Conservation (phyloP, 1,140 invertebrate genomes). For the Aphaenogaster ashmeadi region DNA sequence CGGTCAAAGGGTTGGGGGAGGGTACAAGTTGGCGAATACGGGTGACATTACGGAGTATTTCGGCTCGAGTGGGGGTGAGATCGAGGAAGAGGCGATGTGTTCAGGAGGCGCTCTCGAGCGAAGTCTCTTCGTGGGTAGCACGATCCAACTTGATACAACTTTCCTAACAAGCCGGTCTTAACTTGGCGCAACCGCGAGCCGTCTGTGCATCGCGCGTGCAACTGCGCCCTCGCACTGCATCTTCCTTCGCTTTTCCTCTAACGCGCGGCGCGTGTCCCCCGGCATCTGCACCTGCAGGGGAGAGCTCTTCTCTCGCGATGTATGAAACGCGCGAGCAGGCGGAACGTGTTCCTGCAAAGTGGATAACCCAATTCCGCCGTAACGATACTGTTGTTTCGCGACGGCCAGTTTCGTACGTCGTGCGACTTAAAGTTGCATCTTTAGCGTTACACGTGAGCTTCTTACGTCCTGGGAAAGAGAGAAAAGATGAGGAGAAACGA, state of each 20-base stretch:
- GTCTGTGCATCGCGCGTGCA: slow-evolving; percentile 70
- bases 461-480: neutral
- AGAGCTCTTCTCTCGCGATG: slow-evolving; percentile 37
- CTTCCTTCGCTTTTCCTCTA: neutral
- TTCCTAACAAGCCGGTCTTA: slow-evolving; percentile 78
- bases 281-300: slow-evolving; percentile 8
- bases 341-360: slow-evolving; percentile 76
- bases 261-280: slow-evolving; percentile 14
- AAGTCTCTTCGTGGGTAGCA: slow-evolving; percentile 57
- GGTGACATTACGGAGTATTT: slow-evolving; percentile 49
- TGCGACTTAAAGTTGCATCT: neutral
- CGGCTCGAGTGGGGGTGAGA: neutral
- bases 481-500: neutral
- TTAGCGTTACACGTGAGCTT: neutral
- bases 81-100: neutral
- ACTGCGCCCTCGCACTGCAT: slow-evolving; percentile 39
- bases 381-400: slow-evolving; percentile 65
- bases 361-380: slow-evolving; percentile 79
- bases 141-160: slow-evolving; percentile 79
- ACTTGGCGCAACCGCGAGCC: slow-evolving; percentile 75
- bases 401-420: neutral
- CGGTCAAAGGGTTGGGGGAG: neutral
- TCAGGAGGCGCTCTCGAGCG: slow-evolving; percentile 28
- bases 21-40: neutral
- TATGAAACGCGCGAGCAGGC: slow-evolving; percentile 69